Percentiles rank a stretch among this genome's conserved stretches.
Conservation (phyloP, 2,797 vertebrate genomes). For the Pantherophis alleghaniensis region DNA sequence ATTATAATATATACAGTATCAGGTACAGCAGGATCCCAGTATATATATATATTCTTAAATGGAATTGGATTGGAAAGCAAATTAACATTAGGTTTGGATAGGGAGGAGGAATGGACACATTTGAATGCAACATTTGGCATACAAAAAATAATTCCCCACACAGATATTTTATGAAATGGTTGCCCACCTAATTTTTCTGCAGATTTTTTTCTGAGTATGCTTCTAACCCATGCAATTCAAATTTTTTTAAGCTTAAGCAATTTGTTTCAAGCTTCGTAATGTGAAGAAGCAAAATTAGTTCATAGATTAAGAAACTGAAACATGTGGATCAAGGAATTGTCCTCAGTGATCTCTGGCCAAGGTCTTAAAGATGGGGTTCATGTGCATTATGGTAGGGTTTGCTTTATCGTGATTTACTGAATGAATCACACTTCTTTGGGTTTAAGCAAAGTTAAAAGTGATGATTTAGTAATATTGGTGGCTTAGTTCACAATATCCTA, state of each 20-base stretch:
- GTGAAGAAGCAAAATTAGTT: conserved; percentile 22
- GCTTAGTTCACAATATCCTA: background rate
- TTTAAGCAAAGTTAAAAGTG: background rate
- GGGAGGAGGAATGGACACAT: background rate
- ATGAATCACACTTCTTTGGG: background rate
- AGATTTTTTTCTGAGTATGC: background rate
- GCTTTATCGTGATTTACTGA: background rate
- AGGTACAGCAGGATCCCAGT: background rate
- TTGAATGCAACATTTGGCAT: background rate
- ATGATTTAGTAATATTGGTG: background rate
- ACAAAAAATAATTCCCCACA: background rate
- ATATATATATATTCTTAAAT: background rate
- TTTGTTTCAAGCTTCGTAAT: background rate
- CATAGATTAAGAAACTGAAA: background rate
- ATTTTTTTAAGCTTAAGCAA: background rate
- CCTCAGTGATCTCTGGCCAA: background rate
- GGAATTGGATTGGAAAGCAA: background rate
- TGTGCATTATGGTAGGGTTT: background rate
- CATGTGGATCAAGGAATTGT: background rate
- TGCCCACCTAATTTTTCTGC: background rate
- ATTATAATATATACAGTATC: background rate
- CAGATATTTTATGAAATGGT: background rate
- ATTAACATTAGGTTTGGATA: background rate
- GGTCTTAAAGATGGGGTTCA: background rate
- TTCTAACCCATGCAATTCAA: background rate